These are phyloP conservation scores for Sterna hirundo DNA, from an alignment of 2,113 vertebrate species.

Conservation along the genomic window DNA sequence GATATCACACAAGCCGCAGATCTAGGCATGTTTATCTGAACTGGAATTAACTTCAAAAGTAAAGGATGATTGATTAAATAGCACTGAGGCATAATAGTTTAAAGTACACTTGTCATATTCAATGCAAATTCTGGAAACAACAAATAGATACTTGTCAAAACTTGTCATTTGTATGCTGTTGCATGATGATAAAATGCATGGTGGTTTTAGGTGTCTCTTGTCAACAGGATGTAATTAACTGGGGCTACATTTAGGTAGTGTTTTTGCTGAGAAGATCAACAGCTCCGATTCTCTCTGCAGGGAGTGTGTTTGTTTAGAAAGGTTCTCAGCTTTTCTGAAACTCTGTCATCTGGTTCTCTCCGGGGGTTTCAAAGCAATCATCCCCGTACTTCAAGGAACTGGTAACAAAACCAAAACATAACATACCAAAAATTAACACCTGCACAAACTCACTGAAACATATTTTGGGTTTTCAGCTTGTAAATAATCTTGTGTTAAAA, in stretches of 20 bases:
- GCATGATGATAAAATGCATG: constrained; percentile 6
- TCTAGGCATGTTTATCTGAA: constrained; percentile 25
- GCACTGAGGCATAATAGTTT: not conserved
- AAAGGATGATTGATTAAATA: constrained; percentile 47
- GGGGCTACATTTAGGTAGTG: constrained; percentile 28
- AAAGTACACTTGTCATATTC: constrained; percentile 40
- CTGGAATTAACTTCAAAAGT: constrained; percentile 34
- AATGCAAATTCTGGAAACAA: constrained; percentile 51
- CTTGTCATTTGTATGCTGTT: constrained; percentile 31
- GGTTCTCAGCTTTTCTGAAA: not conserved
- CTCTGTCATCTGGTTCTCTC: constrained; percentile 15
- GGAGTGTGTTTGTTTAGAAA: constrained; percentile 35
- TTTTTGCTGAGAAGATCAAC: constrained; percentile 47
- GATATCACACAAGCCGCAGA: not conserved
- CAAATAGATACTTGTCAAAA: constrained; percentile 67
- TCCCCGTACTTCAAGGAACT: not conserved
- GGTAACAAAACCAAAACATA: not conserved
- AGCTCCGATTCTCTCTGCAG: not conserved
- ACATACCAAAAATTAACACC: not conserved
- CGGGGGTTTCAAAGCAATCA: constrained; percentile 21
- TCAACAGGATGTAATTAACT: constrained; percentile 58
- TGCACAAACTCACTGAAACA: not conserved
- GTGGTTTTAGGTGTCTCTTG: constrained; percentile 48
- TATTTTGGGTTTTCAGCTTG: not conserved
- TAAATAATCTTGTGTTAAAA: not conserved